Conservation (phyloP, 2,113 vertebrate species). For the Onychostoma macrolepis region DNA sequence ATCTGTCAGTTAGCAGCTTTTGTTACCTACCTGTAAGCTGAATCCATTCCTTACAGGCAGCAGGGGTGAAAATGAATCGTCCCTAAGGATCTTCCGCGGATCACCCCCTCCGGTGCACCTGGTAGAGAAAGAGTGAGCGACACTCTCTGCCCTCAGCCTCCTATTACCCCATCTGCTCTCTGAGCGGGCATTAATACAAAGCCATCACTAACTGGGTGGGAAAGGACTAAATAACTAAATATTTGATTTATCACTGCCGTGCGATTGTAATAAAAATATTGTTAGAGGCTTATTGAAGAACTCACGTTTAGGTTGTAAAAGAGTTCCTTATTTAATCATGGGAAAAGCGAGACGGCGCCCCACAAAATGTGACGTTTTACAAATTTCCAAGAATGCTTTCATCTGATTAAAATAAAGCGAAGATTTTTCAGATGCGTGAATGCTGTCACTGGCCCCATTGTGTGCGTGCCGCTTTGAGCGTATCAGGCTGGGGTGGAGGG, state of each 20-base stretch:
- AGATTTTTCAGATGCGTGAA: conserved; percentile 46
- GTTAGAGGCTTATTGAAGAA: neutral
- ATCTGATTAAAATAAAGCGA: conserved; percentile 49
- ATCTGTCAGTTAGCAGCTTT: conserved; percentile 30
- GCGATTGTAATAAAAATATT: conserved; percentile 12
- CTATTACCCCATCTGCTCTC: conserved; percentile 36
- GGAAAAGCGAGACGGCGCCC: neutral
- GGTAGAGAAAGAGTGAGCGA: conserved; percentile 13
- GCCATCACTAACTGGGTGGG: neutral
- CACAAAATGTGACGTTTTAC: conserved; percentile 10
- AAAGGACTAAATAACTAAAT: neutral
- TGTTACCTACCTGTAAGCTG: conserved; percentile 54
- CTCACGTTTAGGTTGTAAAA: neutral
- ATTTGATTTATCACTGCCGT: neutral
- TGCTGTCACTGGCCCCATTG: conserved; percentile 49
- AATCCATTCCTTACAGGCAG: conserved; percentile 41
- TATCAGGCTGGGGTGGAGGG: conserved; percentile 21
- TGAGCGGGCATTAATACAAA: neutral
- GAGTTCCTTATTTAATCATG: neutral
- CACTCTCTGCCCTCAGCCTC: neutral
- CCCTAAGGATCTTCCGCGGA: conserved; percentile 32
- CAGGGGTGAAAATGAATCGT: conserved; percentile 47
- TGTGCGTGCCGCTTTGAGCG: conserved; percentile 30
- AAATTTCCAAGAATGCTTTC: conserved; percentile 21
- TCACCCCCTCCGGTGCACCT: conserved; percentile 38